Conservation (phyloP, 2,797 vertebrate species). For the Anolis apletophallus region DNA sequence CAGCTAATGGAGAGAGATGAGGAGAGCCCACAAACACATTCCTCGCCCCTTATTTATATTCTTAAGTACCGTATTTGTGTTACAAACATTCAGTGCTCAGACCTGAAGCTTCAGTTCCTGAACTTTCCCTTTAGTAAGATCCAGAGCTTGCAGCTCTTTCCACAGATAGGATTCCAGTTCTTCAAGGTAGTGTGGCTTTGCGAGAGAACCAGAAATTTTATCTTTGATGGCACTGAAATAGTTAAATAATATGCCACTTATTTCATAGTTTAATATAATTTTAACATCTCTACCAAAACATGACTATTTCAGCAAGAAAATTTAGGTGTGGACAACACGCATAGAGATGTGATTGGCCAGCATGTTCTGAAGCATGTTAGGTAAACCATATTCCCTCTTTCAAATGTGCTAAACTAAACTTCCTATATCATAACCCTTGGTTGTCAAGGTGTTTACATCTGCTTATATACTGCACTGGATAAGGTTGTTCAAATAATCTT, state of each 20-base stretch:
- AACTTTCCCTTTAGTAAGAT: constrained; percentile 67
- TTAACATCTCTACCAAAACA: neutral
- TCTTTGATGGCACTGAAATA: constrained; percentile 53
- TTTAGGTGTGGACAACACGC: neutral
- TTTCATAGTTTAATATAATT: neutral
- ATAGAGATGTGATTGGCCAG: neutral
- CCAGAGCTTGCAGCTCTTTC: constrained; percentile 80
- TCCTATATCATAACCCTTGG: too few species aligned
- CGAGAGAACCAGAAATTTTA: constrained; percentile 56
- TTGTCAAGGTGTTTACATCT: too few species aligned
- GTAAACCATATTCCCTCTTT: neutral
- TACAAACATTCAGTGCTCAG: constrained; percentile 31
- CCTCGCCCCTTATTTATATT: neutral
- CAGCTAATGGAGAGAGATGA: neutral
- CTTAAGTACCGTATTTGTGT: neutral
- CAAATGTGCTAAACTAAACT: too few species aligned
- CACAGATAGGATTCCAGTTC: constrained; percentile 79
- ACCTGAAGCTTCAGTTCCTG: constrained; percentile 87
- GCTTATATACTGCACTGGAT: too few species aligned
- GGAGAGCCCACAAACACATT: neutral
- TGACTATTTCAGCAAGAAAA: neutral
- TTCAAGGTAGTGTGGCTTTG: constrained; percentile 81
- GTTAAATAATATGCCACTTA: neutral
- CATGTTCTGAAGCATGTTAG: neutral
- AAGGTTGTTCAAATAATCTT: too few species aligned